phyloP scores from a whole-genome alignment of 2,797 vertebrate species.

The Morus bassanus region DNA sequence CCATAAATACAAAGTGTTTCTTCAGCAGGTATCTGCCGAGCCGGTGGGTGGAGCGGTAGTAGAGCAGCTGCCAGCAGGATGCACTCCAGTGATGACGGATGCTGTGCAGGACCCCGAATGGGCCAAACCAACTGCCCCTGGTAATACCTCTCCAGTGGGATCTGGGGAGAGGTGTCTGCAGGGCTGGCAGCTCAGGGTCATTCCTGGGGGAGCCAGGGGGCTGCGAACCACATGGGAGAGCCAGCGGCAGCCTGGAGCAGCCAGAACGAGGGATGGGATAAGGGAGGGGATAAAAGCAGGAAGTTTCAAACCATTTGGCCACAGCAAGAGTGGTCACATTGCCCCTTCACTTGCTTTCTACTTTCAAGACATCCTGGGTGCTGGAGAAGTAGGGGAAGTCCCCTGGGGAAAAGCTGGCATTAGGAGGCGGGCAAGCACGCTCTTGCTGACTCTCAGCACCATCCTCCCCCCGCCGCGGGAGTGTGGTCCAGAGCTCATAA shows the following conservation, averaged over 20 bases:
- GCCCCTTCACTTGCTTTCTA: not conserved
- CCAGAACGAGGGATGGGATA: not conserved
- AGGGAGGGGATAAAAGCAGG: not conserved
- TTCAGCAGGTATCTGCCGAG: not conserved
- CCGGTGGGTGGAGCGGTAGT: not conserved
- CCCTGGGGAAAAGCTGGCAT: not conserved
- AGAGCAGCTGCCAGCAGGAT: not conserved
- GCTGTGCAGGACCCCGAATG: not conserved
- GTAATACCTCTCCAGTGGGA: not conserved
- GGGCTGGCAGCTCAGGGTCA: not conserved
- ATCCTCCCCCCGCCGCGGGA: not conserved
- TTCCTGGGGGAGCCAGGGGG: not conserved
- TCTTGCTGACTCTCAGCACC: not conserved
- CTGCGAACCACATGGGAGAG: not conserved
- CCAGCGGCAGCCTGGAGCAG: fast-evolving
- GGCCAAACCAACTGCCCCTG: not conserved
- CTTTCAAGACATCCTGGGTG: not conserved
- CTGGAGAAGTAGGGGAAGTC: not conserved
- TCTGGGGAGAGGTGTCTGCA: not conserved
- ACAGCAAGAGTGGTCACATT: not conserved
- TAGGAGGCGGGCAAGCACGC: fast-evolving
- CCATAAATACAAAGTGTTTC: not conserved
- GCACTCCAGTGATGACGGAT: not conserved
- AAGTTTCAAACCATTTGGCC: not conserved
- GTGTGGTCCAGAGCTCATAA: not conserved